These are phyloP conservation scores for Neopipo cinnamomea DNA, from an alignment of 2,113 vertebrate species.

Conservation along the genomic window DNA sequence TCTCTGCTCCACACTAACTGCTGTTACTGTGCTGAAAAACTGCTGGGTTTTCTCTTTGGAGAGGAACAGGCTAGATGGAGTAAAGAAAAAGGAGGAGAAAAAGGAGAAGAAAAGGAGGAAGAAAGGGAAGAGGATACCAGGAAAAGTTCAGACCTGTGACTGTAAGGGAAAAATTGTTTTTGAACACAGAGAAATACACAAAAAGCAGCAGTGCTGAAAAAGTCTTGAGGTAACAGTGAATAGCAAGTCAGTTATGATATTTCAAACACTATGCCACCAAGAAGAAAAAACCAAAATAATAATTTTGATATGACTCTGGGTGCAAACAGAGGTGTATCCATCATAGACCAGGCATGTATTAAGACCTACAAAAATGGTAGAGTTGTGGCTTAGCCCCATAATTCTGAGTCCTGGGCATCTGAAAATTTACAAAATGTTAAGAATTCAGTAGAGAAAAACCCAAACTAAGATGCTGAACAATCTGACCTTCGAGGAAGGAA, in stretches of 20 bases:
- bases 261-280: background rate
- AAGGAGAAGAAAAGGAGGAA: rapidly evolving
- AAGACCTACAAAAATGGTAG: background rate
- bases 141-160: background rate
- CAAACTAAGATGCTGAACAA: background rate
- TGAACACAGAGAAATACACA: background rate
- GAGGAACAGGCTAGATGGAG: background rate
- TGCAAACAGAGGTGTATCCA: background rate
- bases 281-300: background rate
- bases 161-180: background rate
- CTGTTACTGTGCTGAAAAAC: background rate
- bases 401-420: background rate
- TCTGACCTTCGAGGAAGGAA: background rate
- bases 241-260: background rate
- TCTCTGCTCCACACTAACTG: background rate
- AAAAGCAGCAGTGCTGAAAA: background rate
- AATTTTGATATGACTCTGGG: background rate
- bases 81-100: background rate
- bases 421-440: background rate
- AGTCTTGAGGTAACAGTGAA: background rate
- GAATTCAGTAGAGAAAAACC: background rate
- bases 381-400: background rate
- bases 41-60: background rate
- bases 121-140: background rate
- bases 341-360: background rate